A percentile compares a stretch with the other conserved stretches of the same genome.
Evolutionary conservation across 2,797 vertebrate genomes (phyloP).

Genomic region (Acipenser transmontanus): DNA sequence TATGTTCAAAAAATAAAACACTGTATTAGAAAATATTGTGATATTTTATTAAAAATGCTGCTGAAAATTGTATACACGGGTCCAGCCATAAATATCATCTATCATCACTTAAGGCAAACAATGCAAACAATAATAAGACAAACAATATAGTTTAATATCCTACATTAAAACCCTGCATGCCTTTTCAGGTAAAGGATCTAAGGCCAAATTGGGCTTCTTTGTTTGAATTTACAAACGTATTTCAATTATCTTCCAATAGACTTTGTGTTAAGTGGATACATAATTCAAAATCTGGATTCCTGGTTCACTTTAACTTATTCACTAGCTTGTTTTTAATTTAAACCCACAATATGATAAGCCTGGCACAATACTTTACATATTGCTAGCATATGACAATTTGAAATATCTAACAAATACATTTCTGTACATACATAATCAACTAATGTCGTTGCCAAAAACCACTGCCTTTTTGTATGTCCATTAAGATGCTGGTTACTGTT

Average conservation of each 20-base stretch:
- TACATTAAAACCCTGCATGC: constrained; percentile 72
- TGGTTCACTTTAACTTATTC: constrained; percentile 78
- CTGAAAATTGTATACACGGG: constrained; percentile 95
- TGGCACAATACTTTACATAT: constrained; percentile 83
- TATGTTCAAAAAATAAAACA: constrained; percentile 52
- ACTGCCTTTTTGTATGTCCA: constrained; percentile 43
- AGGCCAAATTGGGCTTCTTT: constrained; percentile 70
- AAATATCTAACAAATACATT: constrained; percentile 79
- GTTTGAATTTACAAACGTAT: constrained; percentile 63
- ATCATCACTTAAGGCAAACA: constrained; percentile 92
- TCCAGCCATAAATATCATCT: constrained; percentile 93
- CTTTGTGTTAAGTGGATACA: constrained; percentile 55
- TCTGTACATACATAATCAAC: constrained; percentile 77
- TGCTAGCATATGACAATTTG: constrained; percentile 86
- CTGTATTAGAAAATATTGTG: constrained; percentile 94
- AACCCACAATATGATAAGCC: constrained; percentile 81
- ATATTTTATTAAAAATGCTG: constrained; percentile 98
- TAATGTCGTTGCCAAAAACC: constrained; percentile 57
- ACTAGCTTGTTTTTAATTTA: constrained; percentile 59
- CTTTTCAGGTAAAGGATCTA: constrained; percentile 67
- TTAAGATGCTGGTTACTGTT: constrained; percentile 59
- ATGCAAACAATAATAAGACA: constrained; percentile 76
- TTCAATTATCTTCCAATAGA: constrained; percentile 41
- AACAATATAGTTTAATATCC: constrained; percentile 59
- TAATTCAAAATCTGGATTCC: constrained; percentile 52